Conservation (phyloP, 2,113 vertebrate species). For the Athene cunicularia region DNA sequence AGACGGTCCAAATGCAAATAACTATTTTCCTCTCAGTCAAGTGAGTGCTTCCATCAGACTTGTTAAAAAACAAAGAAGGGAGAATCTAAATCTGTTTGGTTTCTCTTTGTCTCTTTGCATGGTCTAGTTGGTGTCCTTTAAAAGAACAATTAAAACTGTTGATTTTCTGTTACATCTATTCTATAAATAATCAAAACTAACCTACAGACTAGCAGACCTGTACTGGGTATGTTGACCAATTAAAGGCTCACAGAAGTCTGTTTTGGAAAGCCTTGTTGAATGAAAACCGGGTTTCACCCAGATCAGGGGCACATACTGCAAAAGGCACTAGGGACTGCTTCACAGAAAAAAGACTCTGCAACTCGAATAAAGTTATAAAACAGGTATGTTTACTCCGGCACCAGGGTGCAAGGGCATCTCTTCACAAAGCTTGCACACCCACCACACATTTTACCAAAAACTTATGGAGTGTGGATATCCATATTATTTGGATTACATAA, state of each 20-base stretch:
- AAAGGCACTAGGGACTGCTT: background rate
- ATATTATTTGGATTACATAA: too few species aligned
- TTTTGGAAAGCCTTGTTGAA: background rate
- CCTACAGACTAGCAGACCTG: background rate
- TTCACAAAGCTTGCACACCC: too few species aligned
- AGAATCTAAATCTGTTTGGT: background rate
- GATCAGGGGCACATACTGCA: background rate
- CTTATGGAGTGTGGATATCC: too few species aligned
- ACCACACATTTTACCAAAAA: too few species aligned
- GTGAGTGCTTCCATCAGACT: background rate
- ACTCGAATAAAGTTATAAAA: too few species aligned
- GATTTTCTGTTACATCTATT: background rate
- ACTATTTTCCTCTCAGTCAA: background rate
- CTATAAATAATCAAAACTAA: background rate
- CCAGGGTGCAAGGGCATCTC: too few species aligned
- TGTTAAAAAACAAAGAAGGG: background rate
- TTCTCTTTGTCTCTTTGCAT: background rate
- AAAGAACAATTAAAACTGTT: background rate
- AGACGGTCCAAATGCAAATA: background rate
- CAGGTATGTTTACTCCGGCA: too few species aligned
- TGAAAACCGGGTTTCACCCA: background rate
- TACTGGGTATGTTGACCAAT: background rate
- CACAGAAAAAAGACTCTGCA: too few species aligned
- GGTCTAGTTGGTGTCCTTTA: background rate
- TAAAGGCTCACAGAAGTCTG: background rate